These are phyloP conservation scores for Meriones unguiculatus DNA, from an alignment of 2,113 vertebrate genomes.

Conservation along the genomic window DNA sequence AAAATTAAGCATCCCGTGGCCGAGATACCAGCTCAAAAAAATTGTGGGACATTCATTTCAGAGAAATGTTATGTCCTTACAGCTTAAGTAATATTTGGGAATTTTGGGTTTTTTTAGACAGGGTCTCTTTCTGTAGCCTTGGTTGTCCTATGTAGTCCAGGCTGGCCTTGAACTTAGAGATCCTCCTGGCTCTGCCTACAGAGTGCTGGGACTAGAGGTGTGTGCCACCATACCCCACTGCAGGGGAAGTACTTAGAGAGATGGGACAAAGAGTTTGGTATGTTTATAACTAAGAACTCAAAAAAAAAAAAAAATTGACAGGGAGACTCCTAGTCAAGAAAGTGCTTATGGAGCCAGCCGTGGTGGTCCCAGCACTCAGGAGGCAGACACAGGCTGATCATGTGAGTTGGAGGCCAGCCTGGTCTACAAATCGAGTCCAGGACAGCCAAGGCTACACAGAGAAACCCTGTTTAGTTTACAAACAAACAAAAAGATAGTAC, in stretches of 20 bases:
- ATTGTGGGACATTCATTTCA: neutral
- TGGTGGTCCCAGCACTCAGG: too few species aligned
- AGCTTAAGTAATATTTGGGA: neutral
- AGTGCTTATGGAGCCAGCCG: too few species aligned
- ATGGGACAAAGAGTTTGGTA: too few species aligned
- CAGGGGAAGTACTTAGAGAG: neutral
- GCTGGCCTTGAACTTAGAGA: neutral
- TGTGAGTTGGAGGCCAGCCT: too few species aligned
- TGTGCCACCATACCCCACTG: neutral
- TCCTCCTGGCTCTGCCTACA: neutral
- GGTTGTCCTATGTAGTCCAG: neutral
- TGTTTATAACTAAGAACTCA: too few species aligned
- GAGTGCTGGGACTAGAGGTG: neutral
- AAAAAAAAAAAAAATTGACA: too few species aligned
- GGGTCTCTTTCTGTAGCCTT: neutral
- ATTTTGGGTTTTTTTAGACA: neutral
- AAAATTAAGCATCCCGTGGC: neutral
- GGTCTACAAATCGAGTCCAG: too few species aligned
- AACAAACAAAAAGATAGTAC: neutral
- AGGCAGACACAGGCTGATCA: too few species aligned
- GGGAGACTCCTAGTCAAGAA: too few species aligned
- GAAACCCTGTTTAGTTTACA: too few species aligned
- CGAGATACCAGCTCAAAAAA: neutral
- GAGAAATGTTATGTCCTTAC: neutral
- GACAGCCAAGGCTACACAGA: too few species aligned